Conservation (phyloP, 2,113 vertebrate genomes). For the Pluvialis apricaria region DNA sequence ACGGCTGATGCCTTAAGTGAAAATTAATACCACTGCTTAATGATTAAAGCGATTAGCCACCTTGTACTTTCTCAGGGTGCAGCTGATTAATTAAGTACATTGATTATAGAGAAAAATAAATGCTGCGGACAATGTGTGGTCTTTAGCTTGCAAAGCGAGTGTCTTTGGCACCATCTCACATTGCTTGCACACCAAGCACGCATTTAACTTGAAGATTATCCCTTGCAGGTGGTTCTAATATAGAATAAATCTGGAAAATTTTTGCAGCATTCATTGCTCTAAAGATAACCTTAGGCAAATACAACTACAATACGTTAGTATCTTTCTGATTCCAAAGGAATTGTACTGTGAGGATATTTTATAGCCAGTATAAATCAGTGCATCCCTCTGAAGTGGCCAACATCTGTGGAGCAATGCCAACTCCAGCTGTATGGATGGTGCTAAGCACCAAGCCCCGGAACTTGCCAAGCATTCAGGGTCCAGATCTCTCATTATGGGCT, state of each 20-base stretch:
- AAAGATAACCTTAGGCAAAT: background rate
- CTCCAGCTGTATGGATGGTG: background rate
- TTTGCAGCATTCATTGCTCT: background rate
- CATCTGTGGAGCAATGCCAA: background rate
- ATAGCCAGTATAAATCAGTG: background rate
- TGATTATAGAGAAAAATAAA: conserved; percentile 18
- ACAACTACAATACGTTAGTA: background rate
- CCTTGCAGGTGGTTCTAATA: background rate
- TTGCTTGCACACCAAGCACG: background rate
- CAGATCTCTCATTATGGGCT: background rate
- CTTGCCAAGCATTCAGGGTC: background rate
- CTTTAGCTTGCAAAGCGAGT: background rate
- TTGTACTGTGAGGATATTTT: background rate
- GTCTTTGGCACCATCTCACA: background rate
- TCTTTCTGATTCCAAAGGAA: background rate
- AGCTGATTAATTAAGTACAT: conserved; percentile 37
- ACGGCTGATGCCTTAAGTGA: background rate
- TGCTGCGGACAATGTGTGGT: background rate
- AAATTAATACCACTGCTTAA: conserved; percentile 51
- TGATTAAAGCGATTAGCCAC: conserved; percentile 23
- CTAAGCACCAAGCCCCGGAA: background rate
- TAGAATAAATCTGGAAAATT: background rate
- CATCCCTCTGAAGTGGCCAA: background rate
- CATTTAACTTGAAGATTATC: background rate
- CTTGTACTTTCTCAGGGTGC: conserved; percentile 33